Conservation (phyloP, 2,888 invertebrate species). For the Agelastica alni region DNA sequence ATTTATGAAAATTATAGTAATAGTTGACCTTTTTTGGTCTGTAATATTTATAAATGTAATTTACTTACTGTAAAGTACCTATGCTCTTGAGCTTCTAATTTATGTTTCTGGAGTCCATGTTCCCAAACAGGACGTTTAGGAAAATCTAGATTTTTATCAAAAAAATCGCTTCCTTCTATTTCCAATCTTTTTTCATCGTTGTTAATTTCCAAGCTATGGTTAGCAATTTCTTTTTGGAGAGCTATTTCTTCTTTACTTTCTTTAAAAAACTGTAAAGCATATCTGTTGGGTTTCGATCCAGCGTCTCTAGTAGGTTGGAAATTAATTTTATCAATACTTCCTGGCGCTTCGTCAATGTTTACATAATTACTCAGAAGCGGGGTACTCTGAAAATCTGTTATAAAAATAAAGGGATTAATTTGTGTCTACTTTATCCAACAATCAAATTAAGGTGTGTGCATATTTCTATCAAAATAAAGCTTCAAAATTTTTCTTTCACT, state of each 20-base stretch:
- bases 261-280: conserved; percentile 80
- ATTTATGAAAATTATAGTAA: too few species aligned
- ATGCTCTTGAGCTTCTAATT: conserved; percentile 79
- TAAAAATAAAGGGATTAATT: too few species aligned
- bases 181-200: conserved; percentile 68
- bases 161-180: conserved; percentile 69
- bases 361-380: too few species aligned
- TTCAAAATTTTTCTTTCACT: too few species aligned
- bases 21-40: too few species aligned
- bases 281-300: conserved; percentile 65
- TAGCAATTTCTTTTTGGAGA: conserved; percentile 70
- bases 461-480: too few species aligned
- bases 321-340: conserved; percentile 67
- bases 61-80: conserved; percentile 77
- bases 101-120: conserved; percentile 71
- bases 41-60: too few species aligned
- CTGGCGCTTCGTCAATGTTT: too few species aligned
- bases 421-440: too few species aligned
- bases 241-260: conserved; percentile 77
- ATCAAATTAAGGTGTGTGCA: too few species aligned
- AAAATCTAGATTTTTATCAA: conserved; percentile 71
- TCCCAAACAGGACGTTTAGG: conserved; percentile 88
- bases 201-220: conserved; percentile 60
- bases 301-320: conserved; percentile 62
- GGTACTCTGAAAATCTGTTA: too few species aligned